Base-by-base conservation (phyloP, 1,140 invertebrate genomes). In the Procambarus clarkii region DNA sequence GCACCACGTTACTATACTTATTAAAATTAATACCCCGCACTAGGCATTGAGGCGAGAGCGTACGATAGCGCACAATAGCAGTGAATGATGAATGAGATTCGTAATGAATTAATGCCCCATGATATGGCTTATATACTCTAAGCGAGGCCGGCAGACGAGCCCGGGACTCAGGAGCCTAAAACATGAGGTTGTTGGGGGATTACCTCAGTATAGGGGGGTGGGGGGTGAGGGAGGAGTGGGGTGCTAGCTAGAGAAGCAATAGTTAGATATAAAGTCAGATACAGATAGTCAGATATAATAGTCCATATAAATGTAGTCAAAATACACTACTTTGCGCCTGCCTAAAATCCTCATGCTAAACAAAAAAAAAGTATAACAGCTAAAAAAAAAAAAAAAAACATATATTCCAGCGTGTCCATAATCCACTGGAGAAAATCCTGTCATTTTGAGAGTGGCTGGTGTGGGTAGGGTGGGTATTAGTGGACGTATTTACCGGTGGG, bases 241-340 rank as follows among this genome's bases (percentile, higher is more conserved):
- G 50, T 54, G 13, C 7, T 8, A 54, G 50, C 0, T 5, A 54
- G 13, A 54, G 7, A 54, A 54, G 50, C 7, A 54, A 54, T 54
- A 54, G 13, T 54, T 5, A 11, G 50, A 54, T n/a, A n/a, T 11
- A 11, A 54, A 54, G 50, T 54, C 7, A 54, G 50, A 54, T 5
- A 4, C 60, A 64, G 60, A 15, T 15, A 21, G 60, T n/a, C 74
- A 85, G 54, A 13, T 69, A 50, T 86, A 91, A 91, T 86, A 34
- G 79, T 91, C 88, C 88, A 91, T 91, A 82, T 82, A 91, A 91
- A 91, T 85, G 76, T 91, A 76, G 83, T 80, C 88, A 48, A 91
- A 91, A 91, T 85, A 86, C 88, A 77, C 54, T 84, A 78, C 88
- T 91, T 91, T 86, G 50, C 88, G 24, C 76, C 15, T n/a, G 48